phyloP scores from a whole-genome alignment of 2,888 invertebrate species.

The Clistopyga incitator region DNA sequence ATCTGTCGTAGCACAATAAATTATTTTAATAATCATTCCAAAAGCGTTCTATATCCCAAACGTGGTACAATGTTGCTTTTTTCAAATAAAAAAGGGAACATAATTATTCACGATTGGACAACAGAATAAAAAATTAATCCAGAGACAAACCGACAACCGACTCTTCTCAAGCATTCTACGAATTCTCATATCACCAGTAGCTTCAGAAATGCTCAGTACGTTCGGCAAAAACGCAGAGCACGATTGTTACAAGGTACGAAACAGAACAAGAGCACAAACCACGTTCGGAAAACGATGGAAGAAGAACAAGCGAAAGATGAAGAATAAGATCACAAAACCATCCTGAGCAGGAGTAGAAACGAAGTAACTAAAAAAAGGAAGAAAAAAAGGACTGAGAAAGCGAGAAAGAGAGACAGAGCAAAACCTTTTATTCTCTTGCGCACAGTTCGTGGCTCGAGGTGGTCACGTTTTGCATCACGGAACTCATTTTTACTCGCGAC shows the following conservation, averaged over 20 bases:
- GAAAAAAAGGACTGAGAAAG: no score
- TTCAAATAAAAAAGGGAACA: no score
- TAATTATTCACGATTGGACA: no score
- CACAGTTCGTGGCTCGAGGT: conserved; percentile 69
- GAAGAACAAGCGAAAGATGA: conserved; percentile 2
- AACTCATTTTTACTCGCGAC: conserved; percentile 42
- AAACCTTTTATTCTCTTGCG: conserved; percentile 58
- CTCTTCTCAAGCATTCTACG: neutral
- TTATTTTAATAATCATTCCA: no score
- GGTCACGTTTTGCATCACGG: conserved; percentile 71
- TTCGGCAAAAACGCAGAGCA: neutral
- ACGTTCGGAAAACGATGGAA: conserved; percentile 10
- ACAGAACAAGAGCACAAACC: conserved; percentile 10
- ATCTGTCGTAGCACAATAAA: no score
- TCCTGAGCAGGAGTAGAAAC: conserved; percentile 30
- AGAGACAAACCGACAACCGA: neutral
- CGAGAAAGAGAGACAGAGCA: neutral
- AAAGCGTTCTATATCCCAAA: no score
- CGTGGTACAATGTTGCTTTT: no score
- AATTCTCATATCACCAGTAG: neutral
- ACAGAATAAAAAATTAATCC: no score
- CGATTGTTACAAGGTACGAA: conserved; percentile 39
- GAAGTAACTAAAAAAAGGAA: conserved; percentile 31
- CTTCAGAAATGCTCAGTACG: neutral
- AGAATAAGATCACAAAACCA: conserved; percentile 47